Conservation (phyloP, 2,113 vertebrate species). For the Polypterus senegalus region DNA sequence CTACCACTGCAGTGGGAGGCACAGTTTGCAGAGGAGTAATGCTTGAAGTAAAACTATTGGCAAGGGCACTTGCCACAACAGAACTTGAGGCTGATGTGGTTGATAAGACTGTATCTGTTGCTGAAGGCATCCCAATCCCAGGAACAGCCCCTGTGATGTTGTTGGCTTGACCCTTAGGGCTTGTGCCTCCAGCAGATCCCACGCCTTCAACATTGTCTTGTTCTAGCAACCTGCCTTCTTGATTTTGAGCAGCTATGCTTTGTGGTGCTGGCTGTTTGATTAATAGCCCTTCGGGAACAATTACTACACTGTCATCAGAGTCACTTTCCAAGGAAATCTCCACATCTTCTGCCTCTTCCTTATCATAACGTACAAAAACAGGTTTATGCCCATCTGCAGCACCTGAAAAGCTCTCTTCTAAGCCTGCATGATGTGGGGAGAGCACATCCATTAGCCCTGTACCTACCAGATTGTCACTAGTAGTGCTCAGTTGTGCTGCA, state of each 20-base stretch:
- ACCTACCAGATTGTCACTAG: background rate
- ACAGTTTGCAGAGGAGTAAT: too few relatives aligned
- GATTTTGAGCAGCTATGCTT: background rate
- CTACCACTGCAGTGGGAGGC: constrained; percentile 6
- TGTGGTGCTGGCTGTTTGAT: constrained; percentile 20
- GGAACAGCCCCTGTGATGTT: background rate
- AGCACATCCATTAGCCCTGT: constrained; percentile 18
- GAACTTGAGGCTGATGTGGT: background rate
- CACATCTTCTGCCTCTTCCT: constrained; percentile 70
- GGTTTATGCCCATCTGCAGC: constrained; percentile 52
- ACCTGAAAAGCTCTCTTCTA: constrained; percentile 43
- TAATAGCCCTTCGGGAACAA: constrained; percentile 67
- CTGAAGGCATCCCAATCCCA: background rate
- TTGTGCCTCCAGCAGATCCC: constrained; percentile 5
- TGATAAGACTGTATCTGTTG: too few relatives aligned
- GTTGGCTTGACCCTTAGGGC: constrained; percentile 5
- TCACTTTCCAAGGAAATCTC: constrained; percentile 81
- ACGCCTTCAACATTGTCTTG: constrained; percentile 17
- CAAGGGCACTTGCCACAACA: too few relatives aligned
- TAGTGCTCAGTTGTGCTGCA: background rate
- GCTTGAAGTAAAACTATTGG: too few relatives aligned
- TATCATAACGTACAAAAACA: constrained; percentile 72
- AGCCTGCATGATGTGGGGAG: constrained; percentile 34
- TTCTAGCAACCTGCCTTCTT: too few relatives aligned
- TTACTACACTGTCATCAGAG: constrained; percentile 78